Evolutionary conservation across 1,140 invertebrate genomes (phyloP).

Genomic region (Conopomorpha cramerella): DNA sequence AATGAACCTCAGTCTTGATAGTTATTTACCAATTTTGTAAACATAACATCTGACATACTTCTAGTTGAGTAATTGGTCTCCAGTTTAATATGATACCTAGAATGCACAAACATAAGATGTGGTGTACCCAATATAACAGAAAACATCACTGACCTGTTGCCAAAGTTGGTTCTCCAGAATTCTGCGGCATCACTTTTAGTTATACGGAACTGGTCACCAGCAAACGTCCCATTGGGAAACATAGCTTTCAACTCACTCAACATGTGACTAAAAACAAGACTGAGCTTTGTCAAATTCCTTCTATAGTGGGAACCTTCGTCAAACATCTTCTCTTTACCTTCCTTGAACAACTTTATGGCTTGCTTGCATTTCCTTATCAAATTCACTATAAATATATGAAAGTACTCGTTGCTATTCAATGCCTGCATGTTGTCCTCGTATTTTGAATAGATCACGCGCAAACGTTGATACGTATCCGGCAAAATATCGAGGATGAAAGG

Average conservation of each 20-base stretch:
- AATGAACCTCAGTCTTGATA: too few relatives aligned
- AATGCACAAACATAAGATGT: too few relatives aligned
- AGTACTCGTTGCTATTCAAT: constrained; percentile 94
- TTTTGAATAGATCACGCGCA: constrained; percentile 92
- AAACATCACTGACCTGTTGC: constrained; percentile 80
- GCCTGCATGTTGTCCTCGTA: constrained; percentile 93
- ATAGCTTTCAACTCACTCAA: constrained; percentile 97
- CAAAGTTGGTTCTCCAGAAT: constrained; percentile 96
- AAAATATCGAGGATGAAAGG: constrained; percentile 99
- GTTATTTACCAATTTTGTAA: too few relatives aligned
- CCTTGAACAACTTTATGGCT: constrained; percentile 97
- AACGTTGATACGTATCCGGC: constrained; percentile 97
- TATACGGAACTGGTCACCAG: constrained; percentile 96
- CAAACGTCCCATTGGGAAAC: constrained; percentile 94
- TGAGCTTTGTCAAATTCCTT: constrained; percentile 95
- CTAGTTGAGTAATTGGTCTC: too few relatives aligned
- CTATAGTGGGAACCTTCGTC: constrained; percentile 96
- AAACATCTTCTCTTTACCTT: constrained; percentile 98
- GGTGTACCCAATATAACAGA: constrained; percentile 3
- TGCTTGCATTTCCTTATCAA: constrained; percentile 98
- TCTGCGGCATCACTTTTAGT: constrained; percentile 99
- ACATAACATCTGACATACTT: too few relatives aligned
- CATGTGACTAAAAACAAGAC: constrained; percentile 99
- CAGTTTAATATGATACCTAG: too few relatives aligned
- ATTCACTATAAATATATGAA: constrained; percentile 98